Evolutionary conservation across 1,140 invertebrate genomes (phyloP).

Genomic region (Eumaeus atala): DNA sequence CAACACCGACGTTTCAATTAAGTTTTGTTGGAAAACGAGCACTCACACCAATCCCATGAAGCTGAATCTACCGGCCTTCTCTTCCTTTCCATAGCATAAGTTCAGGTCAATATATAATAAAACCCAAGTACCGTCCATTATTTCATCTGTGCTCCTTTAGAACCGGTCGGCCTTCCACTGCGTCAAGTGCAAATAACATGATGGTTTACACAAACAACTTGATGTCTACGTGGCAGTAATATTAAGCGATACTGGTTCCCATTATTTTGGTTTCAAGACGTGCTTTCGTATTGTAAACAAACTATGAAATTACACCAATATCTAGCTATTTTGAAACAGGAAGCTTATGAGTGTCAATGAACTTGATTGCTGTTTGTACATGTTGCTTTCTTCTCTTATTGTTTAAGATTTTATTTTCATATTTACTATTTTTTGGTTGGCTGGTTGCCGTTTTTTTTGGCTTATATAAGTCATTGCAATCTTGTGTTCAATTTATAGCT

Average conservation of each 20-base stretch:
- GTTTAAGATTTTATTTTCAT: no score
- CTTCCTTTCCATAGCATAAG: no score
- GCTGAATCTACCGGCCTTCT: no score
- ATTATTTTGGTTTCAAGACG: constrained; percentile 15
- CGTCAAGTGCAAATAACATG: constrained; percentile 1
- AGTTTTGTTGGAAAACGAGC: no score
- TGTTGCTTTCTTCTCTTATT: no score
- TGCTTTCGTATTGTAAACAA: constrained; percentile 27
- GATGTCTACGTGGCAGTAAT: constrained; percentile 25
- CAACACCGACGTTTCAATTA: no score
- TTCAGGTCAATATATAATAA: no score
- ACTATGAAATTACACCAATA: constrained; percentile 21
- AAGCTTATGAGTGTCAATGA: constrained; percentile 20
- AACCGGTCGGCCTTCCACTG: constrained; percentile 5
- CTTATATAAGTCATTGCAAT: no score
- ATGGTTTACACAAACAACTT: constrained; percentile 9
- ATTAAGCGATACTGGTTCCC: constrained; percentile 8
- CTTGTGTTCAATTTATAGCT: no score
- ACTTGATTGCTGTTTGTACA: constrained; percentile 6
- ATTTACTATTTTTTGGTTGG: no score
- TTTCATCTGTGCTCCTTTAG: neutral
- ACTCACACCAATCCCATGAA: no score
- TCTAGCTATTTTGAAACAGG: constrained; percentile 17
- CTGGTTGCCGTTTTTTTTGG: no score
- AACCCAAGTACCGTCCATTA: neutral